phyloP scores from a whole-genome alignment of 2,888 invertebrate genomes.

The Philereme transversata region DNA sequence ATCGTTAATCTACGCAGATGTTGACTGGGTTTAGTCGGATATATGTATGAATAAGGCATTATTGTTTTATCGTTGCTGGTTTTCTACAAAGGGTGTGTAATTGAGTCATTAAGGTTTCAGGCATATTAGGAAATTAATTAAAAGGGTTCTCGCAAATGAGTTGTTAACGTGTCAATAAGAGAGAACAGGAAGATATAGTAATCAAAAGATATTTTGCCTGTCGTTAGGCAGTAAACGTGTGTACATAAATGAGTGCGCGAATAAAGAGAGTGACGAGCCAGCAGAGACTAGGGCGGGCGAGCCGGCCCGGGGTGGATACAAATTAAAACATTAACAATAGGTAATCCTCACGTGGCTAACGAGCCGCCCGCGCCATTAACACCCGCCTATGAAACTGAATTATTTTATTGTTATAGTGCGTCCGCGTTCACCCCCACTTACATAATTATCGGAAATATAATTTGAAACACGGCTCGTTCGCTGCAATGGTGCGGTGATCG shows the following conservation, averaged over 20 bases:
- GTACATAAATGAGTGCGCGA: slow-evolving; percentile 16
- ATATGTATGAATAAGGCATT: background rate
- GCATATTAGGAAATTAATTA: slow-evolving; percentile 14
- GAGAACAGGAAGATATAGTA: slow-evolving; percentile 14
- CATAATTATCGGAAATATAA: slow-evolving; percentile 59
- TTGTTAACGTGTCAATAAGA: slow-evolving; percentile 18
- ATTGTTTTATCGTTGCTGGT: background rate
- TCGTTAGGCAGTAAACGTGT: slow-evolving; percentile 20
- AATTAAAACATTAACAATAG: slow-evolving; percentile 81
- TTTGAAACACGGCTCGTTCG: slow-evolving; percentile 43
- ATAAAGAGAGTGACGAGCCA: slow-evolving; percentile 30
- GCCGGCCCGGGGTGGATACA: slow-evolving; percentile 57
- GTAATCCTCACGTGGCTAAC: slow-evolving; percentile 75
- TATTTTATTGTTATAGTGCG: slow-evolving; percentile 72
- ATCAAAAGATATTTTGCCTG: slow-evolving; percentile 25
- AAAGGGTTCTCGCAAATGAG: slow-evolving; percentile 13
- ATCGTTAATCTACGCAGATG: background rate
- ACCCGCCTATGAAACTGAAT: slow-evolving; percentile 72
- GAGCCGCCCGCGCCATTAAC: slow-evolving; percentile 74
- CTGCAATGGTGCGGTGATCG: slow-evolving; percentile 39
- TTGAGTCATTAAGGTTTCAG: slow-evolving; percentile 7
- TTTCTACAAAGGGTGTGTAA: background rate
- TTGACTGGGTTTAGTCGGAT: background rate
- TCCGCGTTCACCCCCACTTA: slow-evolving; percentile 57
- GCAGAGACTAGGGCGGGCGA: slow-evolving; percentile 32